Evolutionary conservation across 1,140 invertebrate species (phyloP).

Genomic region (Thalassaphorura encarpata): DNA sequence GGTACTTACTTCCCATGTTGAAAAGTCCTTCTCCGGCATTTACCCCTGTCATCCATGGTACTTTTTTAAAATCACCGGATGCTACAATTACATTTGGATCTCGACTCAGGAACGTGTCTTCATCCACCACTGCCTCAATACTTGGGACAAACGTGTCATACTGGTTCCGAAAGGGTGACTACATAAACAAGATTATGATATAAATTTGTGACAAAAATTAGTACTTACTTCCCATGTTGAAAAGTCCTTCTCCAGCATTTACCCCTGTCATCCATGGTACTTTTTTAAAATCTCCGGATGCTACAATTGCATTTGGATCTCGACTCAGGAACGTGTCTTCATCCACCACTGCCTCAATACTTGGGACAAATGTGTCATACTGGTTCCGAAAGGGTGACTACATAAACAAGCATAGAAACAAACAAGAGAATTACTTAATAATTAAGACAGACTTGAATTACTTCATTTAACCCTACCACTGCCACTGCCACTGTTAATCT

Average conservation of each 20-base stretch:
- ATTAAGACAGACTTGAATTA: too few species aligned
- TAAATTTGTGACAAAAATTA: neutral
- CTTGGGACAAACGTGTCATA: conserved; percentile 2
- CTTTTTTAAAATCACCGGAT: neutral
- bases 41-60: conserved; percentile 5
- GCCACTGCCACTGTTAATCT: too few species aligned
- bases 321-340: neutral
- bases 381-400: neutral
- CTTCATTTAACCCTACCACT: too few species aligned
- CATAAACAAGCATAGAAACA: neutral
- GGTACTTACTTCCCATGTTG: neutral
- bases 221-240: neutral
- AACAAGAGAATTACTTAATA: too few species aligned
- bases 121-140: neutral
- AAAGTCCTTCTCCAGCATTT: conserved; percentile 3
- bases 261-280: conserved; percentile 7
- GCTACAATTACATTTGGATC: neutral
- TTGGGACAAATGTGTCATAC: conserved; percentile 2
- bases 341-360: neutral
- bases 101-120: neutral
- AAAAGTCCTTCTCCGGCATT: conserved; percentile 5
- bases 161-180: neutral
- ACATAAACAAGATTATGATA: neutral
- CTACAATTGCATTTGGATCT: neutral
- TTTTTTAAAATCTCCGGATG: neutral